A percentile compares a stretch with the other conserved stretches of the same genome.
phyloP scores from a whole-genome alignment of 2,797 vertebrate species.

The Pantherophis vulpinus region DNA sequence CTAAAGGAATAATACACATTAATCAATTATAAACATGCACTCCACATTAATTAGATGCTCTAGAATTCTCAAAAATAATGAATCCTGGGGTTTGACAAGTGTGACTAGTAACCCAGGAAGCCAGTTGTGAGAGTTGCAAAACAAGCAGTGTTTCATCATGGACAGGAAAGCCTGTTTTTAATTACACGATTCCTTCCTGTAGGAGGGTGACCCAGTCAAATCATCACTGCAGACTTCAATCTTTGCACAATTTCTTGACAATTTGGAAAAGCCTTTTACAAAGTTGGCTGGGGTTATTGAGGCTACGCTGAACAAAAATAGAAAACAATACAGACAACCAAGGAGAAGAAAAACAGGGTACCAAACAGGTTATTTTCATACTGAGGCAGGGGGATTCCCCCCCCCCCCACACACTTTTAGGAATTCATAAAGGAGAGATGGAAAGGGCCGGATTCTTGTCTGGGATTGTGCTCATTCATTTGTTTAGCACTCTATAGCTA shows the following conservation, averaged over 20 bases:
- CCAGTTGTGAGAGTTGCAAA: background rate
- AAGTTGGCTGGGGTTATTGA: background rate
- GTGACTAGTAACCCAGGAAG: background rate
- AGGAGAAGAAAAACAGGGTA: background rate
- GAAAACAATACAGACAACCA: background rate
- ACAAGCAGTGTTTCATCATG: background rate
- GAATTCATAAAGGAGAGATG: background rate
- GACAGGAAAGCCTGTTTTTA: background rate
- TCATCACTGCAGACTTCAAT: background rate
- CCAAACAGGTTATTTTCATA: background rate
- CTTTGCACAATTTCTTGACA: background rate
- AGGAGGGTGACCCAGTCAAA: background rate
- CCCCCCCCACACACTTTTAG: background rate
- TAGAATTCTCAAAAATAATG: background rate
- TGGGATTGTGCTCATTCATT: background rate
- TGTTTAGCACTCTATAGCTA: background rate
- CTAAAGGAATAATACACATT: background rate
- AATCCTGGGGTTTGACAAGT: background rate
- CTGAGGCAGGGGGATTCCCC: background rate
- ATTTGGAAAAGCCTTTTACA: background rate
- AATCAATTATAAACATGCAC: background rate
- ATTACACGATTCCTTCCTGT: background rate
- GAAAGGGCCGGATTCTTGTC: background rate
- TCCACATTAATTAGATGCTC: no score
- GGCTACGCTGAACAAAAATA: background rate